These are phyloP conservation scores for Drosophila bipectinata DNA, from an alignment of 1,140 invertebrate genomes.

Conservation along the genomic window DNA sequence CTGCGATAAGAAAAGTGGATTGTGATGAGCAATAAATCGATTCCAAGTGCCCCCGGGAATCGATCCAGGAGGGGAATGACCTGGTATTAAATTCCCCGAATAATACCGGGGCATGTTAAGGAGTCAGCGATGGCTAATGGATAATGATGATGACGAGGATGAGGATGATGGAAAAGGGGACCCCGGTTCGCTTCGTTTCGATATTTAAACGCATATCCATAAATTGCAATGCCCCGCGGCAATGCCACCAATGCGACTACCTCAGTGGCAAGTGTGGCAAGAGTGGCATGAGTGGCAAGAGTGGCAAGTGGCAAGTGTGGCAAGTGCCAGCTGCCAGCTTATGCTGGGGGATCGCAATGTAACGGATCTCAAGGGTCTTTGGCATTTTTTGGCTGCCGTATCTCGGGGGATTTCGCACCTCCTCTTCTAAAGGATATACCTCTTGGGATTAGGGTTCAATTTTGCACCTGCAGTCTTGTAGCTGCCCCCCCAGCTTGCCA, in stretches of 20 bases:
- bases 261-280: conserved; percentile 24
- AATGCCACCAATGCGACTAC: conserved; percentile 41
- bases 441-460: conserved; percentile 13
- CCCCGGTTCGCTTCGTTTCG: background rate
- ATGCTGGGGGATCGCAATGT: background rate
- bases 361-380: conserved; percentile 34
- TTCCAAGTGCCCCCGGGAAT: background rate
- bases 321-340: conserved; percentile 20
- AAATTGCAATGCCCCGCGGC: conserved; percentile 34
- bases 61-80: background rate
- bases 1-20: background rate
- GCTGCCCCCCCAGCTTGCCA: too few relatives aligned
- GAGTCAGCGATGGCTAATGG: background rate
- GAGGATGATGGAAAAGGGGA: conserved; percentile 7
- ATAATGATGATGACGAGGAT: conserved; percentile 13
- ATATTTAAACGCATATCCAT: conserved; percentile 25
- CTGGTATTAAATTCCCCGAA: background rate
- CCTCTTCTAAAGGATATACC: background rate
- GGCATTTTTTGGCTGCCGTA: conserved; percentile 68
- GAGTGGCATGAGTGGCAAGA: background rate
- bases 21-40: background rate
- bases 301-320: background rate
- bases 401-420: conserved; percentile 56
- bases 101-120: background rate
- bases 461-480: conserved; percentile 32